Base-by-base conservation (phyloP, 2,113 vertebrate genomes). In the Trachemys scripta region DNA sequence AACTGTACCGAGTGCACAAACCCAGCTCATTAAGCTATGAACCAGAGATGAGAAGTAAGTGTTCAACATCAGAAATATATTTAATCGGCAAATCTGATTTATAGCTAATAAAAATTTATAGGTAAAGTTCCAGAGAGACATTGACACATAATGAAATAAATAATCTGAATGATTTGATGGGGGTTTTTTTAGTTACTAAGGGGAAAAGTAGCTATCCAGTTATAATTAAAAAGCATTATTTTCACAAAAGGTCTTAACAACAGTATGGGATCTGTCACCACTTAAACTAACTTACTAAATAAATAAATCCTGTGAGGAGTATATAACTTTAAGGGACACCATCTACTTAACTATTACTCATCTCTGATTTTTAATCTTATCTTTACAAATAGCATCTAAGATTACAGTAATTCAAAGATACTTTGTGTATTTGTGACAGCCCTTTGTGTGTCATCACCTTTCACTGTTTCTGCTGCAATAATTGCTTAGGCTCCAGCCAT, bases 21-120 rank as follows among this genome's bases (percentile, higher is more conserved):
- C 99, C 99, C 3, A 99, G 99, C 97, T 99, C 99, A 0, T 98
- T 99, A 90, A 99, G 99, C 97, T 99, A 99, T 82, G 99, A 99
- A 88, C 98, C 99, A 0, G 99, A 99, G 95, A 99, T 99, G 98
- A 99, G 99, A 99, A 99, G 99, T 99, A 99, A 99, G 99, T 97
- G 78, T 86, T 94, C 31, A 92, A 13, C 90, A 31, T 54, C 80
- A 80, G 83, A 90, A 93, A 57, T 51, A 9, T 54, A 16, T 12
- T 0, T 96, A 19, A 47, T 82, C 20, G 80, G 29, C 19, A 16
- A 9, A 47, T 12, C 42, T 20, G 0, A 24, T 92, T 22, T 31
- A 80, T 49, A 20, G 6, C 29, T 72, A 0, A 1, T 79, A 51
- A 82, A 75, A 42, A 78, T 8, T 35, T 95, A 84, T 47, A 81